Percentiles rank a stretch among this genome's conserved stretches.
Conservation (phyloP, 1,140 invertebrate genomes). For the Pemphigus obesinymphae region DNA sequence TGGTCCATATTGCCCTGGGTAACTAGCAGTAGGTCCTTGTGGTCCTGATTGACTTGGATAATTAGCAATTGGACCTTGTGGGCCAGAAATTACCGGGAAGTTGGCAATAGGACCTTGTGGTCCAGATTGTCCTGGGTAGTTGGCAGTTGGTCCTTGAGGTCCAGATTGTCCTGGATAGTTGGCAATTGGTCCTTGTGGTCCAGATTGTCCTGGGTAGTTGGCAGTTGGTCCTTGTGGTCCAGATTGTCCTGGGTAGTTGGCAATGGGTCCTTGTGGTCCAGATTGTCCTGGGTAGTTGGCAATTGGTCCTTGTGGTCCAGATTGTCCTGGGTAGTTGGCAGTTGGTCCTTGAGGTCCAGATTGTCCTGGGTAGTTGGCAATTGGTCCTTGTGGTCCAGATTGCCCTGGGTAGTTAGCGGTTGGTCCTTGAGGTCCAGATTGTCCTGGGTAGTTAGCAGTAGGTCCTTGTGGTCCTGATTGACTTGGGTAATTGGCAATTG, state of each 20-base stretch:
- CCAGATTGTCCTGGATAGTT: conserved; percentile 44
- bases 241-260: conserved; percentile 44
- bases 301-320: conserved; percentile 47
- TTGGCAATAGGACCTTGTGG: conserved; percentile 45
- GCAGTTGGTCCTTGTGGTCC: conserved; percentile 47
- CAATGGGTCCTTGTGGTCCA: conserved; percentile 46
- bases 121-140: conserved; percentile 43
- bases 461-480: conserved; percentile 42
- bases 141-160: conserved; percentile 46
- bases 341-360: conserved; percentile 45
- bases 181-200: conserved; percentile 48
- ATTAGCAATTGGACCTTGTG: conserved; percentile 46
- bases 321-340: conserved; percentile 42
- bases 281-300: conserved; percentile 44
- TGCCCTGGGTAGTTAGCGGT: conserved; percentile 45
- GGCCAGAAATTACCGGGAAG: conserved; percentile 43
- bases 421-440: conserved; percentile 45
- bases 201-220: conserved; percentile 45
- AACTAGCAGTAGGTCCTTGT: conserved; percentile 45
- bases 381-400: conserved; percentile 46
- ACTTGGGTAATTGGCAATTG: conserved; percentile 44
- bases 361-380: conserved; percentile 42
- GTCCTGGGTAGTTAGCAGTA: conserved; percentile 34
- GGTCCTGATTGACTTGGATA: conserved; percentile 46
- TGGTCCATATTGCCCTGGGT: conserved; percentile 45